Conservation (phyloP, 2,888 invertebrate species). For the Hipparchia sbordonii region DNA sequence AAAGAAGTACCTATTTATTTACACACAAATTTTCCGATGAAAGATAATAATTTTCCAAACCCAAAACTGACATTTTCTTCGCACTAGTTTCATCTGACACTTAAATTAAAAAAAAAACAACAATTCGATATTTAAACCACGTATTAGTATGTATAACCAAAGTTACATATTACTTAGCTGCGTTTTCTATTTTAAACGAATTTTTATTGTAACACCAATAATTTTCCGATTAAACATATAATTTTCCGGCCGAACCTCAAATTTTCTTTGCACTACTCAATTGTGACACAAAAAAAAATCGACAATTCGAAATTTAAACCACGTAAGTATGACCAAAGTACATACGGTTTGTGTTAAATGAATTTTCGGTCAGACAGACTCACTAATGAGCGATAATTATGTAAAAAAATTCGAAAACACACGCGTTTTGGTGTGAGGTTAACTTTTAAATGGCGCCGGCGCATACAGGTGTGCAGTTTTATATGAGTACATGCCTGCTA, state of each 20-base stretch:
- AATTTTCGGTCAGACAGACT: slow-evolving; percentile 38
- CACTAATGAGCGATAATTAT: slow-evolving; percentile 55
- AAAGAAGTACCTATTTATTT: no score
- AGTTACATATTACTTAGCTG: slow-evolving; percentile 42
- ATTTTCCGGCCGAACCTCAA: slow-evolving; percentile 54
- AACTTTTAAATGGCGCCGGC: slow-evolving; percentile 69
- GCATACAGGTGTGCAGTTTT: slow-evolving; percentile 64
- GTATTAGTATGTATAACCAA: no score
- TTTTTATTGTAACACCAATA: not conserved
- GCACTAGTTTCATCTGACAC: no score
- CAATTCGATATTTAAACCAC: no score
- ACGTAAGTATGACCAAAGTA: not conserved
- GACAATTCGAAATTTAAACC: slow-evolving; percentile 23
- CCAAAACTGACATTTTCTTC: no score
- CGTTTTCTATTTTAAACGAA: not conserved
- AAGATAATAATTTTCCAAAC: no score
- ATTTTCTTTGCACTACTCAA: slow-evolving; percentile 44
- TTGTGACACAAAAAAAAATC: slow-evolving; percentile 27
- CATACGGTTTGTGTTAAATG: slow-evolving; percentile 39
- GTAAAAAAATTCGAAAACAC: slow-evolving; percentile 52
- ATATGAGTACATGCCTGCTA: slow-evolving; percentile 71
- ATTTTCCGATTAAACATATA: slow-evolving; percentile 43
- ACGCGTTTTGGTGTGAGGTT: slow-evolving; percentile 50
- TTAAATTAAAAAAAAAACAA: no score
- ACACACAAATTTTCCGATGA: no score